phyloP scores from a whole-genome alignment of 2,113 vertebrate genomes.

The Symphodus melops region DNA sequence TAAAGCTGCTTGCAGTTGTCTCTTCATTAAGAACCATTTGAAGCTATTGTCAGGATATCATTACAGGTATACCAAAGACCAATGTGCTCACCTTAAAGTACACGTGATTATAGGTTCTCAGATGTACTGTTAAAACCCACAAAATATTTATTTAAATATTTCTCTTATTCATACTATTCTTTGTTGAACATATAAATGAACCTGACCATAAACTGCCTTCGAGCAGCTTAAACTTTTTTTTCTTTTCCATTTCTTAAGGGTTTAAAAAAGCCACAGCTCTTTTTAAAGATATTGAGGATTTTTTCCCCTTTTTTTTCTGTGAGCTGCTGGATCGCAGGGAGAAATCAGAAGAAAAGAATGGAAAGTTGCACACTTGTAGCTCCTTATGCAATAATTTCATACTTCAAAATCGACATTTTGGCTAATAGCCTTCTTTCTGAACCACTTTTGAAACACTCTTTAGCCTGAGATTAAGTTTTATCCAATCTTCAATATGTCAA shows the following conservation, averaged over 20 bases:
- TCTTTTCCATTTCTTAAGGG: background rate
- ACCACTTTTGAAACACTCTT: background rate
- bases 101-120: background rate
- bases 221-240: background rate
- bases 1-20: background rate
- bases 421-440: background rate
- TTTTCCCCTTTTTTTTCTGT: too few species aligned
- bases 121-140: background rate
- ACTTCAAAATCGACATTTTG: background rate
- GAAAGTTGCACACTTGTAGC: background rate
- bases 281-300: too few species aligned
- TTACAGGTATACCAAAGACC: background rate
- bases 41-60: background rate
- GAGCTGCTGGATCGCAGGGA: background rate
- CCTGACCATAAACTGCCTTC: background rate
- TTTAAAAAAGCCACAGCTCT: background rate
- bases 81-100: background rate
- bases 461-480: background rate
- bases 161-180: too few species aligned
- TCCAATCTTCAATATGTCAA: background rate
- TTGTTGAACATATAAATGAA: too few species aligned
- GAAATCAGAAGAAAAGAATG: background rate
- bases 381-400: background rate
- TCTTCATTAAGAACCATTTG: slow-evolving; percentile 3
- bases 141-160: too few species aligned